Evolutionary conservation across 2,797 vertebrate genomes (phyloP).

Genomic region (Girardinus metallicus): DNA sequence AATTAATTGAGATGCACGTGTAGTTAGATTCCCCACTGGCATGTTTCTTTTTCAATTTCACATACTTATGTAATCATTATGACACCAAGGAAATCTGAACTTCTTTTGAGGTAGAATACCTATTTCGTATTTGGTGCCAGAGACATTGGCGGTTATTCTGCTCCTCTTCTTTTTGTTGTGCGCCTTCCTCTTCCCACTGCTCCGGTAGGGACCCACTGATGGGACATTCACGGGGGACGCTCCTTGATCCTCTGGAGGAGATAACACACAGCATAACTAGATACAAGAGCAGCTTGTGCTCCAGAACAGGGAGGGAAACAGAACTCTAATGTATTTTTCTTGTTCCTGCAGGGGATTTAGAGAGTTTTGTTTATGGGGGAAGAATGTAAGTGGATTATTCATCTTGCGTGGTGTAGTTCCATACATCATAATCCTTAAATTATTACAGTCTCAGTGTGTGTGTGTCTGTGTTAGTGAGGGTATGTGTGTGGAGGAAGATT

Average conservation of each 20-base stretch:
- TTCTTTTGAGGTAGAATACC: conserved; percentile 77
- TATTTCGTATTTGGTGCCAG: conserved; percentile 98
- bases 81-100: not conserved
- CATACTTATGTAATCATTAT: not conserved
- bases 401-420: conserved; percentile 32
- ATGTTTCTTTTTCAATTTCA: not conserved
- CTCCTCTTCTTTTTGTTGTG: conserved; percentile 92
- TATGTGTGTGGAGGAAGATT: conserved; percentile 2
- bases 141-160: conserved; percentile 89
- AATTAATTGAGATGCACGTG: not conserved
- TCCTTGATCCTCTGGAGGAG: conserved; percentile 86
- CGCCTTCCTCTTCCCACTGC: conserved; percentile 89
- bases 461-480: conserved; percentile 8
- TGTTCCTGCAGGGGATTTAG: conserved; percentile 54
- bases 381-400: conserved; percentile 47
- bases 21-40: not conserved
- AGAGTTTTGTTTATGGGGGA: conserved; percentile 46
- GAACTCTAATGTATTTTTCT: conserved; percentile 39
- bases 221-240: conserved; percentile 85
- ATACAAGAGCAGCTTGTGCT: conserved; percentile 60
- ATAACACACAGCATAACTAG: conserved; percentile 48
- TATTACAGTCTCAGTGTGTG: conserved; percentile 10
- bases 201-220: conserved; percentile 86
- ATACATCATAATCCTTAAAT: conserved; percentile 44
- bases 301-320: conserved; percentile 15